Evolutionary conservation across 2,888 invertebrate genomes (phyloP), one percentile per base, ranked within the genome.

Genomic region (Carabus problematicus): DNA sequence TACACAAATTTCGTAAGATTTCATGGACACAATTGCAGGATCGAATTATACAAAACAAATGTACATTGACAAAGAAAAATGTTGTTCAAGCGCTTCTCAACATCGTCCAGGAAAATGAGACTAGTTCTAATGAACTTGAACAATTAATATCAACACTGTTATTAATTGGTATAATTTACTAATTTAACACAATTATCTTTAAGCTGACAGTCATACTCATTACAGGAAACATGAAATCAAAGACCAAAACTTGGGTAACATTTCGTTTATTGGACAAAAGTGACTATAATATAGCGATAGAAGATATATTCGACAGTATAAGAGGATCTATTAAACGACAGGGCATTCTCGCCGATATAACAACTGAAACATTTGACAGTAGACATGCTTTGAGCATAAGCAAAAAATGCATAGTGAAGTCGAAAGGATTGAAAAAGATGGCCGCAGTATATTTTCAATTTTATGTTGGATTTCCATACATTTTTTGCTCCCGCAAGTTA

Each of bases 371-470:
- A 11, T 18, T 16, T 16, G 47, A 49, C 16, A 45, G 56, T 14
- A 58, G 16, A 40, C 16, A 16, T 49, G 59, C 59, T 6, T 16
- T 66, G 59, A 66, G 58, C 14, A 41, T 66, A 19, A 39, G 7
- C 40, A 66, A 66, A 12, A 66, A 66, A 47, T 40, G 41, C 45
- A 45, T 58, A 47, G 58, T 40, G 59, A 66, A 43, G 59, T 29
- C 43, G 47, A 43, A 58, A n/a, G 59, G 40, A 8, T 11, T 39
- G 12, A 16, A 14, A 49, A 49, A 58, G 42, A 42, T 47, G 14
- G 1, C 1, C 7, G 47, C 59, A 16, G 40, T 66, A n/a, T 66
- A 49, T 40, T 66, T 66, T 59, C 47, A 66, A 40, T 58, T 49
- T n/a, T 58, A 58, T n/a, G n/a, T 8, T 12, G 41, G 47, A n/a